phyloP scores from a whole-genome alignment of 2,888 invertebrate genomes.

The Protodeltote pygarga region DNA sequence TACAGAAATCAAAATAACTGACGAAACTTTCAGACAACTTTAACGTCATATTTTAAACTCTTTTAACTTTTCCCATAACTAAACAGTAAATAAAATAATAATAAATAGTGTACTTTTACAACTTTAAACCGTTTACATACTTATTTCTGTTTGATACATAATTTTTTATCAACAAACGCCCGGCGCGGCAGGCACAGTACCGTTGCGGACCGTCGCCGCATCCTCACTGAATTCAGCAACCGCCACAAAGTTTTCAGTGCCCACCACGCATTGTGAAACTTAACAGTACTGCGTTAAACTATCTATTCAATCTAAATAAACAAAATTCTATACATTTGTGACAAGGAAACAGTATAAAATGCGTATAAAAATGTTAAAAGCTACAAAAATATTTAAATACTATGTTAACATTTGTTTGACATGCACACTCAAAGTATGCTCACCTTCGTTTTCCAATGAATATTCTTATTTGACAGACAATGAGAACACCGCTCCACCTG shows the following conservation, averaged over 20 bases:
- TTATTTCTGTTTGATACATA: slow-evolving; percentile 30
- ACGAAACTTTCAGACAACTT: slow-evolving; percentile 25
- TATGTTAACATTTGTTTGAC: slow-evolving; percentile 40
- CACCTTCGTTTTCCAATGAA: slow-evolving; percentile 65
- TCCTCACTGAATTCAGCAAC: slow-evolving; percentile 70
- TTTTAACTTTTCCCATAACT: slow-evolving; percentile 12
- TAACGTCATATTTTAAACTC: background rate
- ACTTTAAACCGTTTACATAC: slow-evolving; percentile 6
- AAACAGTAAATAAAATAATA: too few species aligned
- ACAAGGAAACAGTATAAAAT: slow-evolving; percentile 32
- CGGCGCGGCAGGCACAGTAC: slow-evolving; percentile 69
- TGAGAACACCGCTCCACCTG: slow-evolving; percentile 69
- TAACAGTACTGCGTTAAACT: slow-evolving; percentile 55
- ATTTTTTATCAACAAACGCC: slow-evolving; percentile 37
- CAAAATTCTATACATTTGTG: slow-evolving; percentile 31
- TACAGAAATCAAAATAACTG: background rate
- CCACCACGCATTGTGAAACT: slow-evolving; percentile 62
- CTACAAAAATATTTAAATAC: slow-evolving; percentile 39
- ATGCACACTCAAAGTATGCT: slow-evolving; percentile 56
- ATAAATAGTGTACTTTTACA: slow-evolving; percentile 13
- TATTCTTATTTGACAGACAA: slow-evolving; percentile 65
- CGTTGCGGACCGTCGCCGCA: slow-evolving; percentile 75
- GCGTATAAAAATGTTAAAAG: slow-evolving; percentile 40
- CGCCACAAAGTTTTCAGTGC: slow-evolving; percentile 67
- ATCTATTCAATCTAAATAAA: slow-evolving; percentile 38